Conservation (phyloP, 2,888 invertebrate species). For the Diogma glabrata region DNA sequence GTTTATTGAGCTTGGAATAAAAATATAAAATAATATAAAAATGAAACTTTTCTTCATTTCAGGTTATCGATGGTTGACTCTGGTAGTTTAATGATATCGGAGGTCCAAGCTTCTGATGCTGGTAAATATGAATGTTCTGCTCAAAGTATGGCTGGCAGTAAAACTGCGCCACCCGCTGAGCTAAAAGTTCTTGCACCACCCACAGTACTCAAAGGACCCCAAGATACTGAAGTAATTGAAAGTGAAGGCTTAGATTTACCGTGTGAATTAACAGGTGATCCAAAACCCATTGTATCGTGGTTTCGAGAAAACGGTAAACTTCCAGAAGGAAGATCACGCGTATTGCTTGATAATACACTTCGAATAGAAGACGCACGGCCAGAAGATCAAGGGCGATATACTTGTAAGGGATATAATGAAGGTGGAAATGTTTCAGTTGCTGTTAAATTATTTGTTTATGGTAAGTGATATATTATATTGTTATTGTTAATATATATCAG, state of each 20-base stretch:
- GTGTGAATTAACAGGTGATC: slow-evolving; percentile 23
- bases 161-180: slow-evolving; percentile 22
- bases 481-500: too few species aligned
- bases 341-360: slow-evolving; percentile 24
- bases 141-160: slow-evolving; percentile 25
- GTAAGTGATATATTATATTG: slow-evolving; percentile 15
- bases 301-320: slow-evolving; percentile 21
- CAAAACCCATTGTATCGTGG: slow-evolving; percentile 23
- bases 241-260: slow-evolving; percentile 24
- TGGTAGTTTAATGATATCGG: slow-evolving; percentile 25
- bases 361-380: slow-evolving; percentile 24
- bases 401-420: slow-evolving; percentile 24
- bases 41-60: too few species aligned
- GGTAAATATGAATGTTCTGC: slow-evolving; percentile 25
- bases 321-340: slow-evolving; percentile 24
- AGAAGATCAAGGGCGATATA: slow-evolving; percentile 24
- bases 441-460: slow-evolving; percentile 23
- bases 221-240: slow-evolving; percentile 25
- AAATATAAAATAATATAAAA: too few species aligned
- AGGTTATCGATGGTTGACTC: slow-evolving; percentile 24
- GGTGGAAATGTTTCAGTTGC: slow-evolving; percentile 24
- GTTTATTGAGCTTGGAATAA: too few species aligned
- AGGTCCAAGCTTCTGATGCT: slow-evolving; percentile 23
- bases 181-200: slow-evolving; percentile 25
- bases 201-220: slow-evolving; percentile 22